phyloP scores from a whole-genome alignment of 2,113 vertebrate species.

The Protobothrops mucrosquamatus region DNA sequence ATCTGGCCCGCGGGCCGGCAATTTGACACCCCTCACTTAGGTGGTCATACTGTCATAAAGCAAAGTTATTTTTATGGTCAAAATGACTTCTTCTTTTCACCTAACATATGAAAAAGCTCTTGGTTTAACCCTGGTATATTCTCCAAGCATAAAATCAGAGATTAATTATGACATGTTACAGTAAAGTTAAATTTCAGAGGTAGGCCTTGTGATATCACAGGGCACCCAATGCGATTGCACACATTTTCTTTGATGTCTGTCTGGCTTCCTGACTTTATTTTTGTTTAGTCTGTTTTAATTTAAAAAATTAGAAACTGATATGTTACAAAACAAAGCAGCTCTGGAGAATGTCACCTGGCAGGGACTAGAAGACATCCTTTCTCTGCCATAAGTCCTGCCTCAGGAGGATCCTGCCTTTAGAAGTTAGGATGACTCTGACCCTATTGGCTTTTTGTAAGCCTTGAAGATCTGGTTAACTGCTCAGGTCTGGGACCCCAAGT shows the following conservation, averaged over 20 bases:
- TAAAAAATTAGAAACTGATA: not conserved
- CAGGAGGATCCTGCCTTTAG: not conserved
- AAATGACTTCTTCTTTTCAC: not conserved
- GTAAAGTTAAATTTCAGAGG: not conserved
- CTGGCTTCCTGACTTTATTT: not conserved
- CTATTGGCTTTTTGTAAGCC: not conserved
- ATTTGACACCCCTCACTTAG: too few relatives aligned
- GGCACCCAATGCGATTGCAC: too few relatives aligned
- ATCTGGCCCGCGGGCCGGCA: too few relatives aligned
- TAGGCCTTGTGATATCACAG: too few relatives aligned
- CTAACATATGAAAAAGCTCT: not conserved
- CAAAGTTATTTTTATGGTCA: not conserved
- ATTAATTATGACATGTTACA: not conserved
- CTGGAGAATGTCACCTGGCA: not conserved
- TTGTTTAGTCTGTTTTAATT: not conserved
- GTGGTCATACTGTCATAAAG: not conserved
- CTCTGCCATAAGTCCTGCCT: not conserved
- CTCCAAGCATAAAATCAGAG: not conserved
- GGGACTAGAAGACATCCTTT: not conserved
- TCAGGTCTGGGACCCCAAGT: not conserved
- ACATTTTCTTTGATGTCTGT: not conserved
- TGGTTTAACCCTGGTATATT: not conserved
- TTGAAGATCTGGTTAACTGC: not conserved
- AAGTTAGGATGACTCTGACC: not conserved
- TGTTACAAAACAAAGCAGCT: not conserved